A percentile compares a stretch with the other conserved stretches of the same genome.
Conservation (phyloP, 1,140 invertebrate species). For the Lethrus apterus region DNA sequence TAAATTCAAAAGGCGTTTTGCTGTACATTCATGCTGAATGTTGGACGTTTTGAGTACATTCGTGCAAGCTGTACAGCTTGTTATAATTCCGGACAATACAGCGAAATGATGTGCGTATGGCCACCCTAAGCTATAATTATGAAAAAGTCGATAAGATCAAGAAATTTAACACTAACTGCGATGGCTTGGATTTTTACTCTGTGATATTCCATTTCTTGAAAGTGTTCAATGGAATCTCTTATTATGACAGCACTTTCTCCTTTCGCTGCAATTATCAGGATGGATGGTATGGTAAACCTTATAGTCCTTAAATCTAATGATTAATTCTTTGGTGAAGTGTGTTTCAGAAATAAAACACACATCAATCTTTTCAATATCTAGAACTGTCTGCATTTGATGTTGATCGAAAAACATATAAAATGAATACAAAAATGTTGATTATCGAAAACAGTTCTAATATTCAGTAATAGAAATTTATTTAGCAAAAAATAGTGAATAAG, state of each 20-base stretch:
- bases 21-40: too few species aligned
- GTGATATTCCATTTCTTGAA: not conserved
- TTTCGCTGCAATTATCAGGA: constrained; percentile 19
- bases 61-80: too few species aligned
- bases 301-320: constrained; percentile 23
- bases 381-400: constrained; percentile 20
- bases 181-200: not conserved
- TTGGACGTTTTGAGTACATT: too few species aligned
- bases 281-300: constrained; percentile 22
- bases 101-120: too few species aligned
- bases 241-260: constrained; percentile 5
- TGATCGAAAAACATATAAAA: too few species aligned
- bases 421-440: too few species aligned
- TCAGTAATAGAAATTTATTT: too few species aligned
- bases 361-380: constrained; percentile 22
- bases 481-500: too few species aligned
- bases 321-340: constrained; percentile 21
- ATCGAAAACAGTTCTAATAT: too few species aligned
- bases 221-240: not conserved
- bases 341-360: constrained; percentile 19
- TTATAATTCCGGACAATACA: too few species aligned
- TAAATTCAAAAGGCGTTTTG: too few species aligned
- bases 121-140: too few species aligned
- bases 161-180: constrained; percentile 16
- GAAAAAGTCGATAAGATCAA: constrained; percentile 36